Percentiles rank a stretch among this genome's conserved stretches.
These are phyloP conservation scores for Delphinus delphis DNA, from an alignment of 2,113 vertebrate species.

Conservation along the genomic window DNA sequence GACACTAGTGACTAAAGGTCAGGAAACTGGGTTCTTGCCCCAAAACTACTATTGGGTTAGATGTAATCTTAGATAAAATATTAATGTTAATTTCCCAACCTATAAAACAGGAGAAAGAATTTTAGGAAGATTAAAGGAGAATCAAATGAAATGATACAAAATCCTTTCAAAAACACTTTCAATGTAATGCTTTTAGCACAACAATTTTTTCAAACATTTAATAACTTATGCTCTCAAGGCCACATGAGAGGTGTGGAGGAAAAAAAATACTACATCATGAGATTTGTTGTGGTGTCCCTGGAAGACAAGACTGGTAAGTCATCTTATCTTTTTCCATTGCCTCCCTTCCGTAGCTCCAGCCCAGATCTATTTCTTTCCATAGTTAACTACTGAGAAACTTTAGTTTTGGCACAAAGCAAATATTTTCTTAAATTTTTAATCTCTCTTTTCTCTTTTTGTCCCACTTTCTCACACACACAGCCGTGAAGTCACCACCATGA, in stretches of 20 bases:
- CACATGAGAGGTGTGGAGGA: not conserved
- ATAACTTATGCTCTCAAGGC: not conserved
- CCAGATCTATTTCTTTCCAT: conserved; percentile 46
- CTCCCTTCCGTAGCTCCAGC: conserved; percentile 19
- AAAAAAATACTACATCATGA: not conserved
- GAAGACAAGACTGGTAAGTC: not conserved
- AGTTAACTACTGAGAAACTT: conserved; percentile 47
- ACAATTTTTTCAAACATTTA: not conserved
- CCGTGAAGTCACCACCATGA: conserved; percentile 16
- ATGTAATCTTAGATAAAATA: not conserved
- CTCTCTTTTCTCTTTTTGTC: conserved; percentile 1
- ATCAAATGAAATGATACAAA: not conserved
- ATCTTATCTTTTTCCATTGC: conserved; percentile 59
- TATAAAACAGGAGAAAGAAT: not conserved
- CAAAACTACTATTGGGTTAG: not conserved
- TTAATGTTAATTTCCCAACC: not conserved
- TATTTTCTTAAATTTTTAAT: conserved; percentile 63
- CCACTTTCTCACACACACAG: conserved; percentile 65
- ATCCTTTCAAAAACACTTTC: not conserved
- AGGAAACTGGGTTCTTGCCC: not conserved
- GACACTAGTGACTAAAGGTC: not conserved
- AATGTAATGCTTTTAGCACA: not conserved
- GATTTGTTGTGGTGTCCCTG: not conserved
- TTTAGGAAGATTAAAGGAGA: not conserved
- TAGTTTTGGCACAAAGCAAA: conserved; percentile 38